Percentiles rank a stretch among this genome's conserved stretches.
phyloP scores from a whole-genome alignment of 2,888 invertebrate species.

The Drosophila neoperkinsi region DNA sequence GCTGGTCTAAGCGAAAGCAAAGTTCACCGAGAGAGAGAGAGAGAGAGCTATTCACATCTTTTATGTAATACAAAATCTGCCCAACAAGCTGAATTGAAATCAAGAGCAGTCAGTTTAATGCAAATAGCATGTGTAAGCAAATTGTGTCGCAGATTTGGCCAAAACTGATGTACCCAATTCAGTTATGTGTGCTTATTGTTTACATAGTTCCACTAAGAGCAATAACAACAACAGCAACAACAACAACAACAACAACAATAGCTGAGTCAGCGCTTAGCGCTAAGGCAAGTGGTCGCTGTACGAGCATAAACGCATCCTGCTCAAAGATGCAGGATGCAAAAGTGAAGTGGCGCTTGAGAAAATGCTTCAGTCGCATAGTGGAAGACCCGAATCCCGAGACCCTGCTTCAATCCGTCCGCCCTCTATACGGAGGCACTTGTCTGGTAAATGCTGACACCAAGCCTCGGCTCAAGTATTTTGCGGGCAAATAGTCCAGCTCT shows the following conservation, averaged over 20 bases:
- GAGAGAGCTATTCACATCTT: background rate
- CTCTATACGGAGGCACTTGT: constrained; percentile 48
- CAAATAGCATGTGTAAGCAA: constrained; percentile 22
- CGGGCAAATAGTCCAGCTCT: constrained; percentile 74
- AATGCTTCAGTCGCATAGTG: constrained; percentile 64
- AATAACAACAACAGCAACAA: constrained; percentile 9
- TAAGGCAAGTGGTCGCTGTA: constrained; percentile 17
- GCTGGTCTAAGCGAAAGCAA: background rate
- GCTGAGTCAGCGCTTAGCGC: constrained; percentile 53
- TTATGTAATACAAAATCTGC: background rate
- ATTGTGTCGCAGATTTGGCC: constrained; percentile 18
- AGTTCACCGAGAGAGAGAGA: background rate
- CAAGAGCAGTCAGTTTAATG: background rate
- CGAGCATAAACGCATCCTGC: constrained; percentile 71
- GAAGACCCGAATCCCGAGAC: constrained; percentile 32
- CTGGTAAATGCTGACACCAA: constrained; percentile 80
- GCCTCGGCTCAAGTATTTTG: constrained; percentile 75
- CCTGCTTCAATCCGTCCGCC: constrained; percentile 1
- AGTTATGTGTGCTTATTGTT: constrained; percentile 62
- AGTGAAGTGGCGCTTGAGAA: constrained; percentile 75
- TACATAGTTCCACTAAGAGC: constrained; percentile 31
- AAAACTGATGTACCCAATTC: constrained; percentile 58
- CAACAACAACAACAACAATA: constrained; percentile 14
- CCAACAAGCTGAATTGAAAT: background rate
- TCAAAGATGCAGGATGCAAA: constrained; percentile 76